Percentiles rank a stretch among this genome's conserved stretches.
Conservation (phyloP, 2,797 vertebrate species). For the Chelonia mydas region DNA sequence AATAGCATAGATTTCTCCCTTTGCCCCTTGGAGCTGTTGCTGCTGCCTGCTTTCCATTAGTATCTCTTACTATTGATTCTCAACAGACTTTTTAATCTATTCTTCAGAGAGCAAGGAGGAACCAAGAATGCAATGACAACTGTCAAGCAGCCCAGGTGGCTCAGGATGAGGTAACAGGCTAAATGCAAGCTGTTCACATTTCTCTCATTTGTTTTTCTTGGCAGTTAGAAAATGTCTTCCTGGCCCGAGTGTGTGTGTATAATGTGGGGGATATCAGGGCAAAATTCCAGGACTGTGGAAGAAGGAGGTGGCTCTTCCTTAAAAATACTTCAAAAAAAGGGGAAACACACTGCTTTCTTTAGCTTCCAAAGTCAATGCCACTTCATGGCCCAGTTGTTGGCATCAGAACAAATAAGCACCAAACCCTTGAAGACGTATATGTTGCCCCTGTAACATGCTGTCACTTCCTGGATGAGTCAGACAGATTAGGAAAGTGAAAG, state of each 20-base stretch:
- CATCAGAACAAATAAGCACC: background rate
- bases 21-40: background rate
- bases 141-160: constrained; percentile 86
- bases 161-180: constrained; percentile 81
- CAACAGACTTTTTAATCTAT: background rate
- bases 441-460: background rate
- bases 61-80: background rate
- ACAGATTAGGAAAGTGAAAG: background rate
- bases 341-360: background rate
- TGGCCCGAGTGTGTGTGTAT: background rate
- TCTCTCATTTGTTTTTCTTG: background rate
- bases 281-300: background rate
- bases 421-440: background rate
- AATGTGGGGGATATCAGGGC: background rate
- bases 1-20: background rate
- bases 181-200: too few relatives aligned
- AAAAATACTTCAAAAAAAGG: background rate
- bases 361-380: background rate
- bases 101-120: constrained; percentile 63
- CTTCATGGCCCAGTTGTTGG: background rate
- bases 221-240: background rate
- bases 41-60: background rate
- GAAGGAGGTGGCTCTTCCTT: background rate
- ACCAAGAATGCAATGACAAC: constrained; percentile 75
- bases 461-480: background rate